Percentiles rank a stretch among this genome's conserved stretches.
Conservation (phyloP, 2,888 invertebrate species). For the Hydrotaea diabolus region DNA sequence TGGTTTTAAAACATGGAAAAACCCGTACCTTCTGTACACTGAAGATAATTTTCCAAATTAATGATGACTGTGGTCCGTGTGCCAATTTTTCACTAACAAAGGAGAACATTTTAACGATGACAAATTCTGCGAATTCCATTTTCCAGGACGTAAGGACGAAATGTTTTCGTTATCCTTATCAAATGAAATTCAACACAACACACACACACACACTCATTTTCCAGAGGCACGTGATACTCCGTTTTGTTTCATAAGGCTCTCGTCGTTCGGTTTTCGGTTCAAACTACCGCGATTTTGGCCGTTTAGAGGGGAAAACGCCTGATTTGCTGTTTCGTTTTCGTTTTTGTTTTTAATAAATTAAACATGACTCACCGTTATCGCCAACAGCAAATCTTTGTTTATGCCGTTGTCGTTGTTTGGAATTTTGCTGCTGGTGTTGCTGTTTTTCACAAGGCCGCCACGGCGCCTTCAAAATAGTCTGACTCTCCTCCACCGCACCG, state of each 20-base stretch:
- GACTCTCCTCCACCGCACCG: constrained; percentile 17
- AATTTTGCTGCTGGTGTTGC: not conserved
- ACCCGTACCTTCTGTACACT: no score
- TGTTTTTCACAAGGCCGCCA: constrained; percentile 24
- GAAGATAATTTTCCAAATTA: not conserved
- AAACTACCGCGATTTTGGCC: not conserved
- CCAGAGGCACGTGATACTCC: not conserved
- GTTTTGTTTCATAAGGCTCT: no score
- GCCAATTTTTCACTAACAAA: not conserved
- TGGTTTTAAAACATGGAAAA: no score
- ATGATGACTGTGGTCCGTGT: not conserved
- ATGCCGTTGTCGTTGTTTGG: not conserved
- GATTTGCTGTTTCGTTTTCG: constrained; percentile 24
- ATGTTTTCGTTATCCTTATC: not conserved
- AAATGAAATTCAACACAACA: not conserved
- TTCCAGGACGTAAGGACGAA: not conserved
- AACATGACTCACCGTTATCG: constrained; percentile 58
- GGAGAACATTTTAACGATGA: not conserved
- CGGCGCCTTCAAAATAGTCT: constrained; percentile 52
- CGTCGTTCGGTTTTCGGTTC: no score
- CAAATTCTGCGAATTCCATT: no score
- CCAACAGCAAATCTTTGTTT: constrained; percentile 20
- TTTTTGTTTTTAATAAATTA: constrained; percentile 53
- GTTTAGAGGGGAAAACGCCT: not conserved
- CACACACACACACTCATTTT: not conserved